phyloP scores from a whole-genome alignment of 1,140 invertebrate genomes.

The Drosophila leontia region DNA sequence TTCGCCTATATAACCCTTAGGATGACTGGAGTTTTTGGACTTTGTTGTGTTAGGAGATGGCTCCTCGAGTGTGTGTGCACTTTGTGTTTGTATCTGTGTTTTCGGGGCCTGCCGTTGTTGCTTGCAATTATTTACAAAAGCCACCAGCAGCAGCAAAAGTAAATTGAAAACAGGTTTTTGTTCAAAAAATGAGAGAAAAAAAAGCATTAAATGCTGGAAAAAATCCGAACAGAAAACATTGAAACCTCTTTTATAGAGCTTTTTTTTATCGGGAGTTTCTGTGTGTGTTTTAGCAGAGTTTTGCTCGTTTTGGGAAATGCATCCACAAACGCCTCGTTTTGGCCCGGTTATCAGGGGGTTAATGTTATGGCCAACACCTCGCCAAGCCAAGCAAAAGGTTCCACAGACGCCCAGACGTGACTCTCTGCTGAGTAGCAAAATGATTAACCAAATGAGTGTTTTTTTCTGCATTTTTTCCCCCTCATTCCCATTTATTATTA shows the following conservation, averaged over 20 bases:
- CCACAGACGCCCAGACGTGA: slow-evolving; percentile 57
- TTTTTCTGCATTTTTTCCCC: slow-evolving; percentile 12
- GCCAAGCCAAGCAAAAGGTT: neutral
- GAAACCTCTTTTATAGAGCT: slow-evolving; percentile 81
- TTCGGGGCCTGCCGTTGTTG: slow-evolving; percentile 62
- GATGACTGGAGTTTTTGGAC: slow-evolving; percentile 55
- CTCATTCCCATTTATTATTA: slow-evolving; percentile 17
- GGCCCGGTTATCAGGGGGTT: slow-evolving; percentile 37
- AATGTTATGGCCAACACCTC: slow-evolving; percentile 36
- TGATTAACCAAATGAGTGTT: slow-evolving; percentile 50
- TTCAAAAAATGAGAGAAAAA: slow-evolving; percentile 65
- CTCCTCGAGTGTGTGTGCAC: slow-evolving; percentile 24
- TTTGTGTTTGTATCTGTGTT: slow-evolving; percentile 42
- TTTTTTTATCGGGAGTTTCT: slow-evolving; percentile 55
- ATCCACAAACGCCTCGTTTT: slow-evolving; percentile 18
- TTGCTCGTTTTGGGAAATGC: slow-evolving; percentile 46
- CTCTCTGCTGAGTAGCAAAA: slow-evolving; percentile 42
- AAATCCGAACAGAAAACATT: slow-evolving; percentile 61
- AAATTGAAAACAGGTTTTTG: slow-evolving; percentile 79
- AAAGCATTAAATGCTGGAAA: slow-evolving; percentile 13
- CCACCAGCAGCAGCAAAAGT: slow-evolving; percentile 68
- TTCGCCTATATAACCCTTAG: slow-evolving; percentile 20
- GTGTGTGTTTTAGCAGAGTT: slow-evolving; percentile 17
- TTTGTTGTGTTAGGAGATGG: slow-evolving; percentile 39
- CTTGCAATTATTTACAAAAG: slow-evolving; percentile 82